Evolutionary conservation across 1,140 invertebrate species (phyloP), one percentile per base, ranked within the genome.

Genomic region (Callitettix versicolor): DNA sequence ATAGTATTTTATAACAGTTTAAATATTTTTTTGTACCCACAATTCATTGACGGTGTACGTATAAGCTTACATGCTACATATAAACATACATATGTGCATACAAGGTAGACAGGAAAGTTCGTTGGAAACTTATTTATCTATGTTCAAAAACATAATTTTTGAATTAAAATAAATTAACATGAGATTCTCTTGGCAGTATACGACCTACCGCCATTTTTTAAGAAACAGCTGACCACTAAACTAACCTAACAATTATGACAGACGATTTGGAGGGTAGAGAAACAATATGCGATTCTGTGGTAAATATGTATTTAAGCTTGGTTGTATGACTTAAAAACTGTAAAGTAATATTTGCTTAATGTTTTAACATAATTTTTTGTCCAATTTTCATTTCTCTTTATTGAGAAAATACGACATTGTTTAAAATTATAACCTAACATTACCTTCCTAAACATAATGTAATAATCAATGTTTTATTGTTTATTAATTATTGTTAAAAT

Each of bases 251-350:
- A 68, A 66, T 75, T 74, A 81, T 81, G 78, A 78, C 77, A 64
- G 79, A 81, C 64, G 80, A 79, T 70, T 76, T 79, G 57, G 79
- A 81, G 66, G 79, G 80, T 59, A 69, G 74, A 59, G 79, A 81
- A 61, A 78, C 79, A 64, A 78, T 81, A 76, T 84, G 80, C 73
- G 82, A 84, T 68, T 82, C 80, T 58, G 73, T 80, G 71, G 82
- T 84, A 77, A 75, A 34, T 51, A 20, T 12, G 14, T 6, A 14
- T 9, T 9, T 11, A 15, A 38, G 14, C 18, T 20, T 9, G 2
- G 18, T 51, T 51, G 34, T 51, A 36, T 51, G 48, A 51, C 30
- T 51, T 51, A 51, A 51, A 51, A 51, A 20, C n/a, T 33, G 20
- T 9, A 18, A 18, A 36, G n/a, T 51, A 51, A 12, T 30, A 48